Percentiles rank a stretch among this genome's conserved stretches.
Evolutionary conservation across 64 coral and sea anemone species (phyloP).

Genomic region (Cladopsammia gracilis): DNA sequence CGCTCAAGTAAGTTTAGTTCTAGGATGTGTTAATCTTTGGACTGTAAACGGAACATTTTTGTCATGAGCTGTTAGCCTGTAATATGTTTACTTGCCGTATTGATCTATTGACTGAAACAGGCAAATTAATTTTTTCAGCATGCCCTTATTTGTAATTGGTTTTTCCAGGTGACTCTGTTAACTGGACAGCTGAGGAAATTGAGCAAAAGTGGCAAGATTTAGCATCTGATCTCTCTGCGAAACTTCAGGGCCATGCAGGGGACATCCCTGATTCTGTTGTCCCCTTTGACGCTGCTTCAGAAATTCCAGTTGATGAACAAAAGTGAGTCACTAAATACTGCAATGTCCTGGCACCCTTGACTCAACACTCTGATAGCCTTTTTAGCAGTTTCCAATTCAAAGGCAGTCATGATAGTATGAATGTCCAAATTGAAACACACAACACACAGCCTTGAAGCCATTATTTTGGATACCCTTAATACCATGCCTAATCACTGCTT

Average conservation of each 20-base stretch:
- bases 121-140: background rate
- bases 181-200: slow-evolving; percentile 69
- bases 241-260: slow-evolving; percentile 84
- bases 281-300: slow-evolving; percentile 96
- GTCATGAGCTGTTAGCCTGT: no score
- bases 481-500: no score
- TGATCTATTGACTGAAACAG: no score
- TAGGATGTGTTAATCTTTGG: background rate
- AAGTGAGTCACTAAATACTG: slow-evolving; percentile 44
- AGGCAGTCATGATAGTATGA: no score
- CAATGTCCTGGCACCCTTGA: no score
- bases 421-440: no score
- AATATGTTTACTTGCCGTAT: no score
- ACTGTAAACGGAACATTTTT: no score
- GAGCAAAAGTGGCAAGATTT: slow-evolving; percentile 93
- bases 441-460: no score
- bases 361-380: no score
- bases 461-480: no score
- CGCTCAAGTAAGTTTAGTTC: slow-evolving; percentile 16
- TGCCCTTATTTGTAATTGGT: background rate
- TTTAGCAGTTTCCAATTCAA: no score
- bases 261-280: slow-evolving; percentile 79
- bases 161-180: slow-evolving; percentile 15
- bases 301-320: slow-evolving; percentile 92
- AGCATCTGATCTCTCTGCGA: slow-evolving; percentile 84